A percentile compares a stretch with the other conserved stretches of the same genome.
phyloP scores from a whole-genome alignment of 2,113 vertebrate species.

The Cyanoderma ruficeps region DNA sequence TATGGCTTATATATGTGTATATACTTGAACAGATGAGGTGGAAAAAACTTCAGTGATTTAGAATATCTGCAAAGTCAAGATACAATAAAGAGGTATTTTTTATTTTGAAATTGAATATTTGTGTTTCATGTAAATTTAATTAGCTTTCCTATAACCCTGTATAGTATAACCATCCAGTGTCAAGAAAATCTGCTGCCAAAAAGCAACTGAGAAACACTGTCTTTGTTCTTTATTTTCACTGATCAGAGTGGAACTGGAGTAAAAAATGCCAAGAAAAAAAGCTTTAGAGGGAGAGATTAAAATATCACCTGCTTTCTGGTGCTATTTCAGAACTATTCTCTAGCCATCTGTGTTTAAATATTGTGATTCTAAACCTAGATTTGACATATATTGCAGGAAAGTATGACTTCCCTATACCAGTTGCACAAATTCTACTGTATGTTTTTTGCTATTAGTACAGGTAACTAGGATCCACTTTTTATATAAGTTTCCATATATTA shows the following conservation, averaged over 20 bases:
- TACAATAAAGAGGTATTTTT: neutral
- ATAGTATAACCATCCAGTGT: neutral
- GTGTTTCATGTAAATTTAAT: neutral
- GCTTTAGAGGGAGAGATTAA: neutral
- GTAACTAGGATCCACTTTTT: conserved; percentile 28
- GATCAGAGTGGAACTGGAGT: neutral
- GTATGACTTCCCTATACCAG: neutral
- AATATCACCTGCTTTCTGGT: neutral
- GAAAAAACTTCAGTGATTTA: neutral
- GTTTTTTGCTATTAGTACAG: conserved; percentile 35
- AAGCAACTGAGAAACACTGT: neutral
- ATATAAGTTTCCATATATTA: conserved; percentile 58
- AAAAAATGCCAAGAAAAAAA: neutral
- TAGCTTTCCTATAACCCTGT: neutral
- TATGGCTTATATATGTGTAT: neutral
- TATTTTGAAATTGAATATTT: neutral
- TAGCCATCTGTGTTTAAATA: neutral
- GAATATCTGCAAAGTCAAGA: neutral
- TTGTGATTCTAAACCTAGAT: neutral
- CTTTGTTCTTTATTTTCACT: neutral
- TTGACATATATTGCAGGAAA: conserved; percentile 13
- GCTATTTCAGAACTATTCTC: neutral
- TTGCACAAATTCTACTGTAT: conserved; percentile 1
- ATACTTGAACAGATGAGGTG: neutral
- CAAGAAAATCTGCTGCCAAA: neutral